Base-by-base conservation (phyloP, 2,888 invertebrate genomes). In the Adela reaumurella region DNA sequence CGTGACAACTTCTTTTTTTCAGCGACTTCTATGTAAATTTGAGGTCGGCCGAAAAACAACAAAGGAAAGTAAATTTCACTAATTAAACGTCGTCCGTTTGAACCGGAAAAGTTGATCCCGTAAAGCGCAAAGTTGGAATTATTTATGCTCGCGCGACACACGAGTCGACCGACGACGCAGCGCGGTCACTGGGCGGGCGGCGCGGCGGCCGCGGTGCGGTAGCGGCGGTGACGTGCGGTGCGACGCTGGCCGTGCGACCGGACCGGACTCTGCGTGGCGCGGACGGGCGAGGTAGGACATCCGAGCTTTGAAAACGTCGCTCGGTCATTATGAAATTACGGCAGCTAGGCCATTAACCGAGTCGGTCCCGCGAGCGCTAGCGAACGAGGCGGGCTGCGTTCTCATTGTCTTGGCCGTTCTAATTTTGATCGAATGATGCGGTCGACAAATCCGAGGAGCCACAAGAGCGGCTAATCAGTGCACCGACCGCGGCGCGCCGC, bases 21-120 rank as follows among this genome's bases (percentile, higher is more conserved):
- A 70, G 71, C 68, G 63, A 72, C 68, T 70, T 70, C 66, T 67
- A 73, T 70, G 69, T 71, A 70, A 74, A 73, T 70, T 66, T 66
- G 61, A 8, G 62, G 59, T 58, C 61, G 61, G 63, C 64, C 64
- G 59, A 63, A 67, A 68, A 68, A 68, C 62, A 64, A 35, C 35
- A 35, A 35, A 35, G 35, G 14, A 35, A 35, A 35, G 35, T 35
- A 35, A 66, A 65, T 67, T 63, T 57, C 63, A 62, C 68, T 70
- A 70, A 74, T 72, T 74, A 72, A 70, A 73, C 67, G 64, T 66
- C 64, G 65, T 63, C 64, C 59, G 62, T 60, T 56, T 56, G 57
- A 58, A 56, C 55, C 58, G 57, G 61, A 62, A 14, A 58, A 61
- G 62, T 60, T 62, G 62, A 64, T 67, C 61, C 60, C 60, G 60